Percentiles rank a stretch among this genome's conserved stretches.
These are phyloP conservation scores for Epinephelus malabaricus DNA, from an alignment of 2,797 vertebrate species.

Conservation along the genomic window DNA sequence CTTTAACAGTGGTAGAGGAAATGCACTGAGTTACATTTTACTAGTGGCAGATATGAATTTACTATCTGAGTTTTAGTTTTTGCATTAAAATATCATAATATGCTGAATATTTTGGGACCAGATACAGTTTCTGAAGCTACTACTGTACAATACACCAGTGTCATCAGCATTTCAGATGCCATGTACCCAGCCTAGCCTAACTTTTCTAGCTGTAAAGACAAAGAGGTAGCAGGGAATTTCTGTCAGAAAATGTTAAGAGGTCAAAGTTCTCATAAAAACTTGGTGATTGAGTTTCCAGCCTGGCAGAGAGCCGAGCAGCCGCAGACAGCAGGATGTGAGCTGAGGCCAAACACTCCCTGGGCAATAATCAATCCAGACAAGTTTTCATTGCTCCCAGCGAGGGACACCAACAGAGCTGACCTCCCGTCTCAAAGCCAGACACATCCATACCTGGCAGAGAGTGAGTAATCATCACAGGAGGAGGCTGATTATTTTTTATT, in stretches of 20 bases:
- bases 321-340: constrained; percentile 51
- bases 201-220: not conserved
- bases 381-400: constrained; percentile 60
- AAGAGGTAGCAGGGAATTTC: constrained; percentile 8
- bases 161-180: not conserved
- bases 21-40: no score
- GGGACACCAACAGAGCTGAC: constrained; percentile 64
- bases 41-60: no score
- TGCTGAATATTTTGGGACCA: not conserved
- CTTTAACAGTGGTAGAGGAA: no score
- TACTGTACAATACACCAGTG: not conserved
- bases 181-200: no score
- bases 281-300: constrained; percentile 51
- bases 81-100: not conserved
- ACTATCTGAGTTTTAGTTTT: no score
- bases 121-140: not conserved
- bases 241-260: constrained; percentile 15
- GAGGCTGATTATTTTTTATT: constrained; percentile 58
- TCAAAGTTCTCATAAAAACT: constrained; percentile 54
- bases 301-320: constrained; percentile 24
- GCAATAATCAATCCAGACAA: constrained; percentile 72
- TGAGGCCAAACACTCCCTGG: constrained; percentile 65
- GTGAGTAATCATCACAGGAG: constrained; percentile 53
- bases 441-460: constrained; percentile 61
- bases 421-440: constrained; percentile 60